Evolutionary conservation across 2,888 invertebrate species (phyloP), one percentile per base, ranked within the genome.

Genomic region (Lasius fuliginosus): DNA sequence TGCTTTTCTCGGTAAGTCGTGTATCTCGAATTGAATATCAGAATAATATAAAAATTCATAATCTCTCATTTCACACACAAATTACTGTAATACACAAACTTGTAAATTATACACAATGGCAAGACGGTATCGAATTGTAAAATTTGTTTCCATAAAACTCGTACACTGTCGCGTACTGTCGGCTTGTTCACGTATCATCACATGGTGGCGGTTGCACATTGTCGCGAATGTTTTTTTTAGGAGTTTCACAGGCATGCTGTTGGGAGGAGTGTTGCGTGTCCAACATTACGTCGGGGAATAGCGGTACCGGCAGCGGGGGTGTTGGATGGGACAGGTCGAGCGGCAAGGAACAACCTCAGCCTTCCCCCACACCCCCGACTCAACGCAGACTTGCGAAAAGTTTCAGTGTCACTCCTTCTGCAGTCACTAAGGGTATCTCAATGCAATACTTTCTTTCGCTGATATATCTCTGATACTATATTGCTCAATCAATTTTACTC

Each of bases 321-420:
- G 93, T 92, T 85, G 91, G 91, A 74, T 94, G 92, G 71, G 95
- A 95, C 82, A 94, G 90, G 86, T 88, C 91, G 84, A 91, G 88
- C 88, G 91, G 89, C 88, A 95, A 94, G 91, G 94, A 94, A 87
- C 95, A 93, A 83, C 96, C 96, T 90, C 96, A 96, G 89, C 97
- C 97, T 92, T 97, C 97, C 90, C 97, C 97, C 88, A 98, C 98
- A 92, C 98, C 98, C 92, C 98, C 98, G 91, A 96, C 98, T 91
- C 98, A 98, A 95, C 97, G 98, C 93, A 97, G 98, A 93, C 97
- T 98, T 95, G 98, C 98, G 93, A 98, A 98, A 96, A 98, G 98
- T 95, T 98, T 98, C 96, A 98, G 98, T 96, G 98, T 98, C 93
- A 97, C 98, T 92, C 97, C 98, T 93, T 96, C 97, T 92, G 96